Conservation (phyloP, 2,888 invertebrate species). For the Podabrus alpinus region DNA sequence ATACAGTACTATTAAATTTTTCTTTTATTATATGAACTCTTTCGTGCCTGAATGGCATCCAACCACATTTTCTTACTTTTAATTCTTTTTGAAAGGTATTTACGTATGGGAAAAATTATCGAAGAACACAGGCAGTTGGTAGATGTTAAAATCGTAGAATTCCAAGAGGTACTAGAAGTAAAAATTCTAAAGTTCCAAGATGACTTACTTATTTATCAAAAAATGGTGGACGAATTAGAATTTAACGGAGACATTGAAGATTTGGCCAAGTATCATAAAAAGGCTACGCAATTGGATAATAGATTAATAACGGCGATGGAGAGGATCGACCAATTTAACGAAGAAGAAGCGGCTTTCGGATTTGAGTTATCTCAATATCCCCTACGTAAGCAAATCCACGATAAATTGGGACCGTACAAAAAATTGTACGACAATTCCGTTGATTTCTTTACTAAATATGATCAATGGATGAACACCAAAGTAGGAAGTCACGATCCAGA, state of each 20-base stretch:
- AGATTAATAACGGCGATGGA: conserved; percentile 18
- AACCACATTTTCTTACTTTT: no score
- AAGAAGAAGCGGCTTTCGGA: conserved; percentile 86
- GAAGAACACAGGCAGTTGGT: conserved; percentile 82
- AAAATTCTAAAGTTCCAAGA: conserved; percentile 82
- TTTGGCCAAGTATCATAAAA: conserved; percentile 79
- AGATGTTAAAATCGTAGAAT: conserved; percentile 81
- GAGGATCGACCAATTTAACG: conserved; percentile 75
- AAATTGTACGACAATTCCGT: conserved; percentile 86
- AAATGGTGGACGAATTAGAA: conserved; percentile 83
- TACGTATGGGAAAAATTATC: conserved; percentile 78
- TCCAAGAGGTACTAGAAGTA: conserved; percentile 78
- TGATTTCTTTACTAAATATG: conserved; percentile 81
- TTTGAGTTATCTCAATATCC: conserved; percentile 91
- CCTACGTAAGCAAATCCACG: conserved; percentile 75
- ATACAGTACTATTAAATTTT: conserved; percentile 31
- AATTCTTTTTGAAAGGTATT: conserved; percentile 59
- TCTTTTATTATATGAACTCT: conserved; percentile 10
- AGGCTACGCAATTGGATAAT: conserved; percentile 78
- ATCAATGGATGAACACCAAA: conserved; percentile 83
- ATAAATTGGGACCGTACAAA: conserved; percentile 83
- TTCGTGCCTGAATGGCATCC: no score
- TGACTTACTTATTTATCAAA: conserved; percentile 78
- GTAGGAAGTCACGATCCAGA: conserved; percentile 88
- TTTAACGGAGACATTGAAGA: conserved; percentile 86